phyloP scores from a whole-genome alignment of 1,140 invertebrate species.

The Mesaphorura yosii region DNA sequence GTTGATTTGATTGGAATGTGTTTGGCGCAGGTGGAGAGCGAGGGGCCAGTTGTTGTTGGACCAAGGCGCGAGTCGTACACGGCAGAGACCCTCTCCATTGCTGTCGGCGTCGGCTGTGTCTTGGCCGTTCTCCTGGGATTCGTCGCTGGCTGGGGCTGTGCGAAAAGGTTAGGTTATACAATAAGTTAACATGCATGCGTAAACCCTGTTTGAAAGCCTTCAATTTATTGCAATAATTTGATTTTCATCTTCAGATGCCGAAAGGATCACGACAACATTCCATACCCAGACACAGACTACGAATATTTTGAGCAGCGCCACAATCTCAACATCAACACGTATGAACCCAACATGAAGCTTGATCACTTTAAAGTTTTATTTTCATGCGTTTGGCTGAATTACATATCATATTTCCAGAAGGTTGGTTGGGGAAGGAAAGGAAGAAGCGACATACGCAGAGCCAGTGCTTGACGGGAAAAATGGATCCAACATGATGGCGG shows the following conservation, averaged over 20 bases:
- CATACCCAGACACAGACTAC: constrained; percentile 38
- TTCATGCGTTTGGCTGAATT: too few relatives aligned
- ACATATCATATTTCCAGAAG: too few relatives aligned
- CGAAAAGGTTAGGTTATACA: constrained; percentile 12
- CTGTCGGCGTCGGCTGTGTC: constrained; percentile 40
- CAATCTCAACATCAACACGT: constrained; percentile 32
- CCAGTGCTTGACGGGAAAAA: constrained; percentile 34
- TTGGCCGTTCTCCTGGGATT: constrained; percentile 42
- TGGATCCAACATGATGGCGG: constrained; percentile 21
- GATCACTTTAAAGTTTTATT: not conserved
- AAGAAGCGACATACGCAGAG: constrained; percentile 36
- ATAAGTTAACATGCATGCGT: not conserved
- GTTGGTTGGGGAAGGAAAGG: constrained; percentile 31
- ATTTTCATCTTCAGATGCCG: constrained; percentile 37
- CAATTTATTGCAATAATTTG: too few relatives aligned
- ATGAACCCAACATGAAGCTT: constrained; percentile 10
- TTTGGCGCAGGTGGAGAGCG: constrained; percentile 20
- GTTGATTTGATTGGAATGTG: too few relatives aligned
- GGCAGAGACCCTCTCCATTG: constrained; percentile 41
- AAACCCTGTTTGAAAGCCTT: too few relatives aligned
- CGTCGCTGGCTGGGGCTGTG: constrained; percentile 41
- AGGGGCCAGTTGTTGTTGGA: constrained; percentile 22
- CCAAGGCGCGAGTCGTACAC: constrained; percentile 34
- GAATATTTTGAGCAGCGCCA: constrained; percentile 38
- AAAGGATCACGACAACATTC: constrained; percentile 38